Conservation (phyloP, 2,113 vertebrate genomes). For the Callaeas wilsoni region DNA sequence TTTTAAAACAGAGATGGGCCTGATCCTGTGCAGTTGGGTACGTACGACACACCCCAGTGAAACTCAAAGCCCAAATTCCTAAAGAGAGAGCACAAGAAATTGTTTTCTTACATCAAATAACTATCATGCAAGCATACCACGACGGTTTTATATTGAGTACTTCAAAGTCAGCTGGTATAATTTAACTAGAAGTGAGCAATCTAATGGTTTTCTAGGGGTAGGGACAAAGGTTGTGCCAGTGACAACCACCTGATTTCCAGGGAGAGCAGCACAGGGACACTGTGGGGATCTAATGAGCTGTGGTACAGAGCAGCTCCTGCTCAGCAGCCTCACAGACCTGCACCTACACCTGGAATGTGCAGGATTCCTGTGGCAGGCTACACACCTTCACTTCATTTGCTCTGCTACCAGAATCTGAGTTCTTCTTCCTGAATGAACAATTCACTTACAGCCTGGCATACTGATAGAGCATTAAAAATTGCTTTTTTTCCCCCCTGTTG, state of each 20-base stretch:
- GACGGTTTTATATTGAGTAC: neutral
- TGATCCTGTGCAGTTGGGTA: constrained; percentile 2
- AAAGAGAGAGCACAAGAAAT: constrained; percentile 34
- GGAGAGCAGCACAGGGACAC: neutral
- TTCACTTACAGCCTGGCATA: neutral
- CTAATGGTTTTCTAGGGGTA: neutral
- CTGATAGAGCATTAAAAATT: neutral
- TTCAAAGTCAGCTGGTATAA: constrained; percentile 22
- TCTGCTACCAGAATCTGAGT: neutral
- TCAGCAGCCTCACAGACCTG: neutral
- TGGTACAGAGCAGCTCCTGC: neutral
- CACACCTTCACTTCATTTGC: neutral
- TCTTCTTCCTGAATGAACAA: neutral
- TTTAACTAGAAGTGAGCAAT: constrained; percentile 37
- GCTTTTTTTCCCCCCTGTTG: accelerated
- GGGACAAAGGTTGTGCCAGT: neutral
- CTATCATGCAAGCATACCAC: constrained; percentile 50
- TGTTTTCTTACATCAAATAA: constrained; percentile 21
- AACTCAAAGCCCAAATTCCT: constrained; percentile 34
- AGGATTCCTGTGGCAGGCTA: neutral
- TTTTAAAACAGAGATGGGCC: constrained; percentile 10
- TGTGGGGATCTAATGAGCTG: neutral
- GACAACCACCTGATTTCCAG: neutral
- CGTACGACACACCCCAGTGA: neutral
- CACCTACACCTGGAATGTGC: neutral